These are phyloP conservation scores for Lacanobia oleracea DNA, from an alignment of 2,888 invertebrate species.

Conservation along the genomic window DNA sequence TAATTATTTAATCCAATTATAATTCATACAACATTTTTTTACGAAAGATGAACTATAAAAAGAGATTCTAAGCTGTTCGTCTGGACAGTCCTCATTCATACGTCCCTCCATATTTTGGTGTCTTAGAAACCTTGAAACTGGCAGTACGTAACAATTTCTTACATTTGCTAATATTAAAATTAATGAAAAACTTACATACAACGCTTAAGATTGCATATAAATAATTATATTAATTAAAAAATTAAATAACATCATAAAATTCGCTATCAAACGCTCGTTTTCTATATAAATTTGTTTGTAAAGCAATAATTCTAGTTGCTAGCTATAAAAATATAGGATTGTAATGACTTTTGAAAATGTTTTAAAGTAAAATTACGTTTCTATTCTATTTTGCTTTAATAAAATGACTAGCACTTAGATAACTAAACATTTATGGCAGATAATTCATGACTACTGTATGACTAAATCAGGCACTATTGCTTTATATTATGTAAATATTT, in stretches of 20 bases:
- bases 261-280: conserved; percentile 81
- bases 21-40: conserved; percentile 41
- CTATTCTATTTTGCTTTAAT: neutral
- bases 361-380: neutral
- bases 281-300: conserved; percentile 74
- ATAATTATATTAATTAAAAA: conserved; percentile 74
- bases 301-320: conserved; percentile 75
- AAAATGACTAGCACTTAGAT: conserved; percentile 42
- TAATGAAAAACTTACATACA: conserved; percentile 73
- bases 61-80: conserved; percentile 67
- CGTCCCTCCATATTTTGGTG: conserved; percentile 81
- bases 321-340: conserved; percentile 67
- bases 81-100: conserved; percentile 77
- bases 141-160: conserved; percentile 85
- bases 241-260: conserved; percentile 78
- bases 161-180: conserved; percentile 74
- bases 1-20: conserved; percentile 50
- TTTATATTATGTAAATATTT: neutral
- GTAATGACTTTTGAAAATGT: conserved; percentile 64
- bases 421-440: conserved; percentile 32
- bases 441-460: conserved; percentile 4
- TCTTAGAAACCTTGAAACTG: conserved; percentile 87
- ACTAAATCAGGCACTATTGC: conserved; percentile 40
- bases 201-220: conserved; percentile 78
- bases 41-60: conserved; percentile 49